phyloP scores from a whole-genome alignment of 2,888 invertebrate species.

The Epinotia bilunana region DNA sequence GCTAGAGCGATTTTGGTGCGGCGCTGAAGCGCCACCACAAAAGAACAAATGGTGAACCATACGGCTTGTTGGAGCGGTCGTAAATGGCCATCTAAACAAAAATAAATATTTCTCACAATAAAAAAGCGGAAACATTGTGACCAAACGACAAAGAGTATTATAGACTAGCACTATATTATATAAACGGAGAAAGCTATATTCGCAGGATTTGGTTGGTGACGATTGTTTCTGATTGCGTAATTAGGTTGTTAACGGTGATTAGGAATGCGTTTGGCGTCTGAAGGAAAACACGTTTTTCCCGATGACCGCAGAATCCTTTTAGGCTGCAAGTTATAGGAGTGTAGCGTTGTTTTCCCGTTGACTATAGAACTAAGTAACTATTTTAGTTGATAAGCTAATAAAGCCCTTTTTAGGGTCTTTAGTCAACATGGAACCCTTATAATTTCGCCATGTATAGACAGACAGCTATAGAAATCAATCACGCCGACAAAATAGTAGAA shows the following conservation, averaged over 20 bases:
- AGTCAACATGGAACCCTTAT: too few species aligned
- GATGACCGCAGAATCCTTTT: slow-evolving; percentile 73
- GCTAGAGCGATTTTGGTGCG: too few species aligned
- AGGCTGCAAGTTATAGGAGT: slow-evolving; percentile 49
- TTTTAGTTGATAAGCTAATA: too few species aligned
- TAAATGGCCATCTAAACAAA: not conserved
- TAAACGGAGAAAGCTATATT: slow-evolving; percentile 36
- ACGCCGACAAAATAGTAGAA: too few species aligned
- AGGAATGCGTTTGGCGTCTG: slow-evolving; percentile 60
- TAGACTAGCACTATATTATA: slow-evolving; percentile 25
- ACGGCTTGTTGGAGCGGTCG: too few species aligned
- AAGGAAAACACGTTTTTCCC: slow-evolving; percentile 69
- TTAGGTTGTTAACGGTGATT: slow-evolving; percentile 54
- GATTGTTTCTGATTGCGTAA: slow-evolving; percentile 42
- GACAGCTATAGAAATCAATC: too few species aligned
- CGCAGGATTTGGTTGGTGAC: slow-evolving; percentile 33
- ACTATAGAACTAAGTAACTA: too few species aligned
- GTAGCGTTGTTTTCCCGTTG: not conserved
- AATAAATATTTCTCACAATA: slow-evolving; percentile 13
- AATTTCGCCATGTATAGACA: too few species aligned
- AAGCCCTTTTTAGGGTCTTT: too few species aligned
- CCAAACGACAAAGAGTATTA: slow-evolving; percentile 6
- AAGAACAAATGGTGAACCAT: too few species aligned
- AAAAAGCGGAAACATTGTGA: not conserved
- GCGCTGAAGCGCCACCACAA: too few species aligned